A percentile compares a stretch with the other conserved stretches of the same genome.
Conservation (phyloP, 1,140 invertebrate species). For the Psilanteris sp. region DNA sequence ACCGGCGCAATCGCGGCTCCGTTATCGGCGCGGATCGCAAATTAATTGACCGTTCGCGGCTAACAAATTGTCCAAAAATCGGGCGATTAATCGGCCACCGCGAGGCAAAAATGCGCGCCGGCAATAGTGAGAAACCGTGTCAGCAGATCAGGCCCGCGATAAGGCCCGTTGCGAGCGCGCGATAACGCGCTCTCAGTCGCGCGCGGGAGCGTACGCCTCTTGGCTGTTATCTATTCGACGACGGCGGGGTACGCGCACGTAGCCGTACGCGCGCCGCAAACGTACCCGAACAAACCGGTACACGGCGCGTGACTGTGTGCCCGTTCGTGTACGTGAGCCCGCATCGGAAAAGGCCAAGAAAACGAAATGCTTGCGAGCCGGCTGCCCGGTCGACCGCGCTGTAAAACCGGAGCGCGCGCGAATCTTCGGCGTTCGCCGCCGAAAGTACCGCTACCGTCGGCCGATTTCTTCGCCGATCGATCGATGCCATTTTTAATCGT, state of each 20-base stretch:
- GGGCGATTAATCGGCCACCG: constrained; percentile 7
- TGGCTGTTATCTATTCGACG: constrained; percentile 25
- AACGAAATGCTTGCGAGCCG: too few relatives aligned
- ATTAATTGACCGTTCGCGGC: constrained; percentile 18
- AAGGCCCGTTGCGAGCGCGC: constrained; percentile 14
- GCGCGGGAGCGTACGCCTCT: constrained; percentile 18
- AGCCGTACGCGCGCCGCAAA: constrained; percentile 18
- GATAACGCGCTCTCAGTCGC: constrained; percentile 20
- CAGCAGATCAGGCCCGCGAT: constrained; percentile 22
- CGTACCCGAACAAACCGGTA: constrained; percentile 27
- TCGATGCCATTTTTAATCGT: too few relatives aligned
- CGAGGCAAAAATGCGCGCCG: constrained; percentile 22
- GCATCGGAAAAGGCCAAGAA: too few relatives aligned
- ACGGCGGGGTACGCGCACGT: constrained; percentile 16
- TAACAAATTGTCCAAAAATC: constrained; percentile 43
- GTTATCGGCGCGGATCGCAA: too few relatives aligned
- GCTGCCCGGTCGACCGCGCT: too few relatives aligned
- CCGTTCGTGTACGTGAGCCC: too few relatives aligned
- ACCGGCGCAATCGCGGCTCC: too few relatives aligned
- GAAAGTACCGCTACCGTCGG: too few relatives aligned
- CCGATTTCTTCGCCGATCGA: too few relatives aligned
- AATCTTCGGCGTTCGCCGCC: too few relatives aligned
- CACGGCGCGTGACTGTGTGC: too few relatives aligned
- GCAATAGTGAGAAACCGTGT: constrained; percentile 46
- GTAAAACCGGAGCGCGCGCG: too few relatives aligned